Base-by-base conservation (phyloP, 64 coral and sea anemone genomes). In the Trachythela sp. region DNA sequence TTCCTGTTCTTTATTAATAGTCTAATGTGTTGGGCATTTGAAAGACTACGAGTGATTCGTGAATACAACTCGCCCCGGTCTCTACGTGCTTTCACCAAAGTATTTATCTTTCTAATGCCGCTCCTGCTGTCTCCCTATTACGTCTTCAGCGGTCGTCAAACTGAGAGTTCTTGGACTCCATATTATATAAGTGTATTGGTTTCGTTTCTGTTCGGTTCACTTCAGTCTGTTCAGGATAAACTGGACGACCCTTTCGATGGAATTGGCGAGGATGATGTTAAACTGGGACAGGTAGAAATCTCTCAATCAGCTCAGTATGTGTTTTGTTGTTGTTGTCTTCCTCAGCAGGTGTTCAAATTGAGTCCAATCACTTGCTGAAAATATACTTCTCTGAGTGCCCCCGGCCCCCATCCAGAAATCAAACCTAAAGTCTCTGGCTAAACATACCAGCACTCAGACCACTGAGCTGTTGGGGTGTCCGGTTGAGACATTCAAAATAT, bases 221-320 rank as follows among this genome's bases (percentile, higher is more conserved):
- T 99, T 14, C 96, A 99, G 75, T 93, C 93, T 48, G 96, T 99
- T 8, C 96, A 99, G 54, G 96, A 99, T 43, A 89, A 94, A n/a
- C 84, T 99, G 14, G 96, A 99, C 40, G 93, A 99, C 85, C 96
- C 96, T 0, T 99, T 99, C 80, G 96, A 99, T 83, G 96, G 96
- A 4, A 99, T 99, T 36, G 92, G 93, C 33, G 96, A 94, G 45
- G 96, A 99, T 90, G 96, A 94, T 84, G 90, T 99, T 9, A 99
- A 99, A 59, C 89, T 94, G 42, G 93, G 91, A 20, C 93, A 90
- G 91, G 96, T 99, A 39, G 32, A 42, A 45, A 45, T 45, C 11
- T 45, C 4, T 45, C 11, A 45, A 45, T 45, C n/a, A n/a, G 50
- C 32, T 14, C 27, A 87, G 38, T 27, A 39, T 8, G n/a, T 54